These are phyloP conservation scores for Spermophilus dauricus DNA, from an alignment of 2,113 vertebrate species.

Conservation along the genomic window DNA sequence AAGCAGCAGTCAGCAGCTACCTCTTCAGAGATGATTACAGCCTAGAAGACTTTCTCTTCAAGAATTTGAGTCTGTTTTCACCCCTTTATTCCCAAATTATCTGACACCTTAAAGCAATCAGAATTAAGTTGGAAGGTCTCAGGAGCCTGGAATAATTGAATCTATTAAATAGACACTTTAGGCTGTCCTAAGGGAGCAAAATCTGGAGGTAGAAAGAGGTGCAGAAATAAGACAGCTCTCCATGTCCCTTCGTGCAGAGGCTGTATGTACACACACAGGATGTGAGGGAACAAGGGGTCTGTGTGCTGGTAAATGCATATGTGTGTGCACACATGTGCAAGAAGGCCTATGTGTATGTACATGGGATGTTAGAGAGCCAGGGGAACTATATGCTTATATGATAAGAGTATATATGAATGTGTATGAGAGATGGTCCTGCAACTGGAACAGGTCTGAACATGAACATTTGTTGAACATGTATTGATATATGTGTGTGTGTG, in stretches of 20 bases:
- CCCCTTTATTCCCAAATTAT: slow-evolving; percentile 77
- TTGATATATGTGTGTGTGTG: background rate
- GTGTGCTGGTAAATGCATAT: background rate
- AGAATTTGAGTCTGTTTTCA: slow-evolving; percentile 52
- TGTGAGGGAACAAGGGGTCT: background rate
- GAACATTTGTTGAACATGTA: background rate
- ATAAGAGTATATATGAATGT: background rate
- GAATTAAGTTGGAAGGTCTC: slow-evolving; percentile 77
- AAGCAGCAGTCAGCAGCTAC: background rate
- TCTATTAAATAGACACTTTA: slow-evolving; percentile 62
- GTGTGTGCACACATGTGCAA: too few species aligned
- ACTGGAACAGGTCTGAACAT: background rate
- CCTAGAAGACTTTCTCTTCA: slow-evolving; percentile 47
- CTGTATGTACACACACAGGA: background rate
- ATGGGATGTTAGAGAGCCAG: background rate
- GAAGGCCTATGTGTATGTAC: background rate
- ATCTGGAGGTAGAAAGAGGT: slow-evolving; percentile 58
- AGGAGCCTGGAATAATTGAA: slow-evolving; percentile 78
- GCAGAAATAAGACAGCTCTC: slow-evolving; percentile 39
- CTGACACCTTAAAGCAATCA: slow-evolving; percentile 75
- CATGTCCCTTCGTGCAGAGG: background rate
- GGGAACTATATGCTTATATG: background rate
- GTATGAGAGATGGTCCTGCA: background rate
- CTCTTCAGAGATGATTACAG: background rate
- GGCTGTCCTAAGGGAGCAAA: slow-evolving; percentile 65